These are phyloP conservation scores for Lacerta bilineata DNA, from an alignment of 2,797 vertebrate genomes.

Conservation along the genomic window DNA sequence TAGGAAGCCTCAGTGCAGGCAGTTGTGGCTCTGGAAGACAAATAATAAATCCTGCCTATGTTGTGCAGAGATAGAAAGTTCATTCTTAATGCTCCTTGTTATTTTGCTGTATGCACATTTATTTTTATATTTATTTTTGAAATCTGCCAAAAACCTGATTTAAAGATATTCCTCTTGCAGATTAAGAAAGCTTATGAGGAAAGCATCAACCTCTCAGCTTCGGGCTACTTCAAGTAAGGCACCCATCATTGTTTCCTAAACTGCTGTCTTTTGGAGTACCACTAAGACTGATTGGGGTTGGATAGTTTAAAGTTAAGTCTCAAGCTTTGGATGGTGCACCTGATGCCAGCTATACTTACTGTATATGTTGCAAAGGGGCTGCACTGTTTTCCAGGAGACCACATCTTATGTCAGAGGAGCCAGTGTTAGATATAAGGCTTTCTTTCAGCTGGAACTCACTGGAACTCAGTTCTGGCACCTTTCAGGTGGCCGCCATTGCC, in stretches of 20 bases:
- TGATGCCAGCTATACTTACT: background rate
- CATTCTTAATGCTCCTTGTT: background rate
- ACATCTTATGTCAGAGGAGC: too few relatives aligned
- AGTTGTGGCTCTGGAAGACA: background rate
- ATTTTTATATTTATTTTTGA: background rate
- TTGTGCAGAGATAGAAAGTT: background rate
- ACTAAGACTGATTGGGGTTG: background rate
- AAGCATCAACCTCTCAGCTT: constrained; percentile 88
- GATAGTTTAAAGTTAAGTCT: background rate
- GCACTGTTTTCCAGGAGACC: background rate
- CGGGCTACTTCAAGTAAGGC: constrained; percentile 86
- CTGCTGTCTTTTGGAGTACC: background rate
- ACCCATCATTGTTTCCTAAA: constrained; percentile 20
- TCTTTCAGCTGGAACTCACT: too few relatives aligned
- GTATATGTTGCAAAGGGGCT: background rate
- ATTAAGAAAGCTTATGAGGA: constrained; percentile 80
- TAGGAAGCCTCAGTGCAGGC: background rate
- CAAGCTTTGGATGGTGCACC: background rate
- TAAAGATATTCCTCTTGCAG: constrained; percentile 64
- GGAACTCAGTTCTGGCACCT: too few relatives aligned
- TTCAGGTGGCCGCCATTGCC: background rate
- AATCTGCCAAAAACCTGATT: constrained; percentile 10
- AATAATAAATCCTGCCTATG: background rate
- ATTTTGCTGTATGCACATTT: background rate
- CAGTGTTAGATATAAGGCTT: too few relatives aligned